Evolutionary conservation across 2,797 vertebrate genomes (phyloP).

Genomic region (Diplodus puntazzo): DNA sequence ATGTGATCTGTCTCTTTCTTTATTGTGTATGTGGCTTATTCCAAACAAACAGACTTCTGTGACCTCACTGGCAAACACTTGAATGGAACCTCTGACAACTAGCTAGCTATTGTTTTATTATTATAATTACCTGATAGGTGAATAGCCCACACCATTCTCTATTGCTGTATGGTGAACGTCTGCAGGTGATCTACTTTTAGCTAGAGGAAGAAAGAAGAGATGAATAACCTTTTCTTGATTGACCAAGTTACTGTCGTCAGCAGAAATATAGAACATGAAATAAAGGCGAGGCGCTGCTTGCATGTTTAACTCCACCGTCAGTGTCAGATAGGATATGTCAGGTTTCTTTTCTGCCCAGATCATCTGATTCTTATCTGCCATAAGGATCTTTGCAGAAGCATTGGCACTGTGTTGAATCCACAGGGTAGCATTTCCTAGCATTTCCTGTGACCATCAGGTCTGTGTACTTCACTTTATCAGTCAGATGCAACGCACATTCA

Average conservation of each 20-base stretch:
- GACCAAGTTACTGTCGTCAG: slow-evolving; percentile 25
- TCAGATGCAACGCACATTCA: neutral
- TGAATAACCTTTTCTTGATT: slow-evolving; percentile 29
- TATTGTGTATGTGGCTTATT: neutral
- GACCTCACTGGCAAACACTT: slow-evolving; percentile 29
- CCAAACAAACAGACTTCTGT: slow-evolving; percentile 22
- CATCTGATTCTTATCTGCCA: neutral
- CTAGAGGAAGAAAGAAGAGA: slow-evolving; percentile 19
- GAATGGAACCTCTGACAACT: slow-evolving; percentile 33
- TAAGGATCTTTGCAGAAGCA: neutral
- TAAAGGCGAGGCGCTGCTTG: neutral
- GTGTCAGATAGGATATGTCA: neutral
- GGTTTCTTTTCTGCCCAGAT: neutral
- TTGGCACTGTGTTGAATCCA: neutral
- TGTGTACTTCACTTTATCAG: neutral
- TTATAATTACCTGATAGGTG: slow-evolving; percentile 56
- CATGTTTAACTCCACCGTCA: slow-evolving; percentile 9
- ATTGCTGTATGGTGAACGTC: slow-evolving; percentile 17
- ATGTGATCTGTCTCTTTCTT: slow-evolving; percentile 16
- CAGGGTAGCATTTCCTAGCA: neutral
- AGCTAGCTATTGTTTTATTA: no score
- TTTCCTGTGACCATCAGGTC: neutral
- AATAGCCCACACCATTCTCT: slow-evolving; percentile 36
- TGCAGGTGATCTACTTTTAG: slow-evolving; percentile 58
- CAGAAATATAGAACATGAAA: slow-evolving; percentile 28